These are phyloP conservation scores for Tachyglossus aculeatus DNA, from an alignment of 2,797 vertebrate species.

Conservation along the genomic window DNA sequence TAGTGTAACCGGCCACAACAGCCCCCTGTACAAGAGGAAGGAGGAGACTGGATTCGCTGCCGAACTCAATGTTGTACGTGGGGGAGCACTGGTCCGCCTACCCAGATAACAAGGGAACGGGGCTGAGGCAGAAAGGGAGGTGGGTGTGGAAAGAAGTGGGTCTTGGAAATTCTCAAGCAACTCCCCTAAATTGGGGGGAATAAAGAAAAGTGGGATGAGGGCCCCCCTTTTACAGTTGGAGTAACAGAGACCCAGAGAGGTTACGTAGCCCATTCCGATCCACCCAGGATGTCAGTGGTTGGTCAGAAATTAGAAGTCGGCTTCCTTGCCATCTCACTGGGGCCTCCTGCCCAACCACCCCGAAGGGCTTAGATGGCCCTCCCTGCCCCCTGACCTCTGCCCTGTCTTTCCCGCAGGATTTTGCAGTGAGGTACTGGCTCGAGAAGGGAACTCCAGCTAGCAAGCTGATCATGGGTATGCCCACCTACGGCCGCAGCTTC, in stretches of 20 bases:
- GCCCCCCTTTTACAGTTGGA: too few relatives aligned
- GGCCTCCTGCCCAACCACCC: background rate
- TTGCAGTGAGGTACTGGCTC: constrained; percentile 19
- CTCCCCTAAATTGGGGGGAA: background rate
- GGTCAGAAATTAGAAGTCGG: too few relatives aligned
- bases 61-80: constrained; percentile 74
- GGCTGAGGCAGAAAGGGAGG: background rate
- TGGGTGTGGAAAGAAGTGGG: background rate
- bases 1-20: constrained; percentile 76
- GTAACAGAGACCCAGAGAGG: too few relatives aligned
- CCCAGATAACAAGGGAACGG: background rate
- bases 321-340: too few relatives aligned
- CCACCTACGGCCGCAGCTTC: constrained; percentile 76
- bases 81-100: too few relatives aligned
- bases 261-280: too few relatives aligned
- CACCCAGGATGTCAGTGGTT: too few relatives aligned
- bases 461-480: constrained; percentile 71
- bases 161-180: too few relatives aligned
- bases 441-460: constrained; percentile 10
- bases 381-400: too few relatives aligned
- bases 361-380: background rate
- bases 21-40: constrained; percentile 72
- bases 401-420: background rate
- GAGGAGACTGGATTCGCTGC: constrained; percentile 59
- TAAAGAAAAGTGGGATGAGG: too few relatives aligned